Evolutionary conservation across 2,113 vertebrate species (phyloP).

Genomic region (Pyxicephalus adspersus): DNA sequence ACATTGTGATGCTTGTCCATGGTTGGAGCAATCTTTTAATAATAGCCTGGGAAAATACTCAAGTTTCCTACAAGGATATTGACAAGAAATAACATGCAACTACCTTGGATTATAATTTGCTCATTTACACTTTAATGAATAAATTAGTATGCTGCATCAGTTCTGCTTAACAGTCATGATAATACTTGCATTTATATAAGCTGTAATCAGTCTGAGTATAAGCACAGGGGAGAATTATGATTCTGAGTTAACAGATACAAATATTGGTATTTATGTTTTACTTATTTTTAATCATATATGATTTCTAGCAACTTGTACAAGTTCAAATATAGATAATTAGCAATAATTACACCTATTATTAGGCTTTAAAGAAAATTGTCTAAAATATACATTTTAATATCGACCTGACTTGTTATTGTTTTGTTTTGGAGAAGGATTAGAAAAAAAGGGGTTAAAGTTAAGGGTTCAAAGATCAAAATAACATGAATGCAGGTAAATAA

Average conservation of each 20-base stretch:
- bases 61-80: constrained; percentile 23
- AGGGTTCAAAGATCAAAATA: no score
- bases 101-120: constrained; percentile 59
- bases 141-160: constrained; percentile 67
- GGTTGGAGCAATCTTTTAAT: constrained; percentile 7
- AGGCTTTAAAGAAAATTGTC: no score
- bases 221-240: constrained; percentile 62
- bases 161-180: constrained; percentile 61
- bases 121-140: constrained; percentile 74
- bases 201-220: constrained; percentile 63
- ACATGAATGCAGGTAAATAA: no score
- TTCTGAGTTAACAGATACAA: constrained; percentile 62
- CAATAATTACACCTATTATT: not conserved
- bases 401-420: no score
- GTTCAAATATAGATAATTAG: not conserved
- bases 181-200: constrained; percentile 70
- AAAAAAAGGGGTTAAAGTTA: no score
- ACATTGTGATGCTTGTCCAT: constrained; percentile 8
- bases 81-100: constrained; percentile 51
- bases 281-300: constrained; percentile 34
- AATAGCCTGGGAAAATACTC: constrained; percentile 27
- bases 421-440: no score
- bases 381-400: no score
- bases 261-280: constrained; percentile 12
- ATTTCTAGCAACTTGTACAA: constrained; percentile 60